Evolutionary conservation across 2,113 vertebrate genomes (phyloP).

Genomic region (Leucoraja erinaceus): DNA sequence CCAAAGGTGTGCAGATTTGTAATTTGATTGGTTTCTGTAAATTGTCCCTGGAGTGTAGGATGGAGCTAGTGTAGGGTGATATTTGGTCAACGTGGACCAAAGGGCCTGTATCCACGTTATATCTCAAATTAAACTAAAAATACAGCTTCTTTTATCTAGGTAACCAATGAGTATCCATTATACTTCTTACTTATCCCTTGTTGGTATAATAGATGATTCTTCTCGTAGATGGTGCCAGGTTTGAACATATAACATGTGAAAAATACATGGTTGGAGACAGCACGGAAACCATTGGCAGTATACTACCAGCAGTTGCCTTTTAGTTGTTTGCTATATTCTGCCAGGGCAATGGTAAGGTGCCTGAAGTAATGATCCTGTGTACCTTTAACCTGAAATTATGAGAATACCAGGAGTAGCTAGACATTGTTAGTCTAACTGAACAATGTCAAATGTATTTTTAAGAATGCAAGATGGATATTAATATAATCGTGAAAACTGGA

Average conservation of each 20-base stretch:
- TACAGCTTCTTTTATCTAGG: background rate
- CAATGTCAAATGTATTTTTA: background rate
- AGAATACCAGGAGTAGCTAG: background rate
- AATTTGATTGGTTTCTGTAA: too few relatives aligned
- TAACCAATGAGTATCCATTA: background rate
- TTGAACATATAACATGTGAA: background rate
- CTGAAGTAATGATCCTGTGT: background rate
- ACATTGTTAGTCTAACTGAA: background rate
- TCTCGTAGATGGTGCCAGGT: background rate
- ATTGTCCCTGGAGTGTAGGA: too few relatives aligned
- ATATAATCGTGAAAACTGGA: too few relatives aligned
- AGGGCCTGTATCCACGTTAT: too few relatives aligned
- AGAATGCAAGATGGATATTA: background rate
- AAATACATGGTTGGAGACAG: background rate
- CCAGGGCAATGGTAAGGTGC: background rate
- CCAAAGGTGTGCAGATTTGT: too few relatives aligned
- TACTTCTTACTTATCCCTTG: background rate
- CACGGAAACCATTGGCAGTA: background rate
- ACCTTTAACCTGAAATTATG: background rate
- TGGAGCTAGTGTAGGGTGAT: too few relatives aligned
- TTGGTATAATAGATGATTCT: too few relatives aligned
- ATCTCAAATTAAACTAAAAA: too few relatives aligned
- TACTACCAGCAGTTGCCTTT: background rate
- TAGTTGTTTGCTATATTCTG: background rate
- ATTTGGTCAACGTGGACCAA: too few relatives aligned